Percentiles rank a stretch among this genome's conserved stretches.
Conservation (phyloP, 2,888 invertebrate genomes). For the Neuroscelio doddi region DNA sequence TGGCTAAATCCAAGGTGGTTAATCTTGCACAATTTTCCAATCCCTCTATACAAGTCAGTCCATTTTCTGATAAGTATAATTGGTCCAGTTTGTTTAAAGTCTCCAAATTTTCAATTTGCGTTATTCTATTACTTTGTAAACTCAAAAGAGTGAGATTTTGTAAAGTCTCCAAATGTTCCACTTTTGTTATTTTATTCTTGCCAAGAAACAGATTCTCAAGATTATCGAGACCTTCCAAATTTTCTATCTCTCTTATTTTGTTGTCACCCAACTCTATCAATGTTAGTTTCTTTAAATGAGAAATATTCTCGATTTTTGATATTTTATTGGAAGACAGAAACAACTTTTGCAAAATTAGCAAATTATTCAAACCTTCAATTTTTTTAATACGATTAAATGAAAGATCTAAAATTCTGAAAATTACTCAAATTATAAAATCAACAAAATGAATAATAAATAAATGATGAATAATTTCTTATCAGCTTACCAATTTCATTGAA, state of each 20-base stretch:
- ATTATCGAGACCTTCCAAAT: slow-evolving; percentile 83
- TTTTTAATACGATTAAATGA: slow-evolving; percentile 95
- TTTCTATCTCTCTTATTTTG: slow-evolving; percentile 90
- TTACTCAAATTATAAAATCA: slow-evolving; percentile 18
- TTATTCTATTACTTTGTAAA: slow-evolving; percentile 91
- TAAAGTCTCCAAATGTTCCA: slow-evolving; percentile 86
- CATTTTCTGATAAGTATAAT: slow-evolving; percentile 95
- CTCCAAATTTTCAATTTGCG: slow-evolving; percentile 89
- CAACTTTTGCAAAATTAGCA: slow-evolving; percentile 85
- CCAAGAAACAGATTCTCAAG: slow-evolving; percentile 90
- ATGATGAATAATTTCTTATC: too few relatives aligned
- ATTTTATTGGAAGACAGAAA: slow-evolving; percentile 94
- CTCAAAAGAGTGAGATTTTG: slow-evolving; percentile 85
- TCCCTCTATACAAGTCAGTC: slow-evolving; percentile 85
- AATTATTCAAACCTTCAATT: slow-evolving; percentile 85
- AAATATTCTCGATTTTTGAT: slow-evolving; percentile 88
- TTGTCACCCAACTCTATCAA: slow-evolving; percentile 97
- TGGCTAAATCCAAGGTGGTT: slow-evolving; percentile 91
- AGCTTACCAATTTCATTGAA: too few relatives aligned
- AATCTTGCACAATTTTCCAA: slow-evolving; percentile 80
- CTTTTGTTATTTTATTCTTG: slow-evolving; percentile 94
- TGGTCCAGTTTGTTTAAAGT: slow-evolving; percentile 84
- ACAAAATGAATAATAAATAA: too few relatives aligned
- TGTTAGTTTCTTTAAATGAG: slow-evolving; percentile 83
- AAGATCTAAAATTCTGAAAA: slow-evolving; percentile 87